A percentile compares a stretch with the other conserved stretches of the same genome.
Evolutionary conservation across 2,797 vertebrate species (phyloP).

Genomic region (Anisognathus igniventris): DNA sequence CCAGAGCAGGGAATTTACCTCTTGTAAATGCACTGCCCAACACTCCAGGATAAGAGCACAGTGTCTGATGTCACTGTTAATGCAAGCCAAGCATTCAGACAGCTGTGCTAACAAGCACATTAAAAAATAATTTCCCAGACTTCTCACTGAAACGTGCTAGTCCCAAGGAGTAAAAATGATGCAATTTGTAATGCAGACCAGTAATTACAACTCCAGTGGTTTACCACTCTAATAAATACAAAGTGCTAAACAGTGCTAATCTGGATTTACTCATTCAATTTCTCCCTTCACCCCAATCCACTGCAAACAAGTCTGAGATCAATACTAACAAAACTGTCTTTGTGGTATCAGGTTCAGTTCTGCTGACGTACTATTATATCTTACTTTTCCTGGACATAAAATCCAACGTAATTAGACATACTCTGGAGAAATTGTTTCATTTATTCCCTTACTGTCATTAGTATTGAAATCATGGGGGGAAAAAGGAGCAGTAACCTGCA

Average conservation of each 20-base stretch:
- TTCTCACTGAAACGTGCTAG: not conserved
- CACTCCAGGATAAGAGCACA: not conserved
- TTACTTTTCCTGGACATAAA: constrained; percentile 57
- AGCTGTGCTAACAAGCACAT: not conserved
- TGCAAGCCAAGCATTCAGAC: not conserved
- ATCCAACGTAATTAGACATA: constrained; percentile 56
- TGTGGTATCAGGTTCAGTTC: constrained; percentile 5
- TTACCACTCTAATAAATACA: constrained; percentile 36
- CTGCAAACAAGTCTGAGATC: constrained; percentile 47
- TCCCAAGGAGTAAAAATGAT: not conserved
- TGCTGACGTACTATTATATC: not conserved
- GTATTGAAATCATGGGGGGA: not conserved
- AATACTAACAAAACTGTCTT: constrained; percentile 41
- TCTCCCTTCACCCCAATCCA: not conserved
- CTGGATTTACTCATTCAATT: constrained; percentile 25
- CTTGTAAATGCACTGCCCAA: not conserved
- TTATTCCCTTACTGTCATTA: constrained; percentile 30
- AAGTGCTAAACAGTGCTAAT: not conserved
- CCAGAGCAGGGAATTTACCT: not conserved
- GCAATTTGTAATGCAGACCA: constrained; percentile 14
- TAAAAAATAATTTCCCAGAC: not conserved
- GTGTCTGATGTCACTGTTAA: not conserved
- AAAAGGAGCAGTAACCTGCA: not conserved
- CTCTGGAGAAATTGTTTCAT: constrained; percentile 35
- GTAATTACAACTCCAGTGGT: constrained; percentile 33